Percentiles rank a stretch among this genome's conserved stretches.
Evolutionary conservation across 1,140 invertebrate species (phyloP).

Genomic region (Drosophila repletoides): DNA sequence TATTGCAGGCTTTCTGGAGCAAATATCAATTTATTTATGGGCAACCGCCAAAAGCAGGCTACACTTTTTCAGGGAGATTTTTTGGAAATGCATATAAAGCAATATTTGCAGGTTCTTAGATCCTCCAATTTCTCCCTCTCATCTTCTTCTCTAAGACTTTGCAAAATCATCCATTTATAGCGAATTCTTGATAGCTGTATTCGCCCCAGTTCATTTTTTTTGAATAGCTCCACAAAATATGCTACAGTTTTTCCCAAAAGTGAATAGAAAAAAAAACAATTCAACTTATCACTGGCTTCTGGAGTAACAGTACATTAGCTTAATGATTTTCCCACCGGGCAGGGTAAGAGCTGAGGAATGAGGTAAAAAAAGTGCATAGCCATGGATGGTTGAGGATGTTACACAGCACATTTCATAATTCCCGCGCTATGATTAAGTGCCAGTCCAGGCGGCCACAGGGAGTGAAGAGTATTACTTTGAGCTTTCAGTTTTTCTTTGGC

Average conservation of each 20-base stretch:
- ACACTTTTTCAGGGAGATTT: no score
- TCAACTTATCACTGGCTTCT: constrained; percentile 11
- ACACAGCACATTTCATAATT: constrained; percentile 72
- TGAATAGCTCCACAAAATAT: background rate
- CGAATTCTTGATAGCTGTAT: no score
- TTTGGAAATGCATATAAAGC: no score
- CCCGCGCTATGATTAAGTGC: constrained; percentile 62
- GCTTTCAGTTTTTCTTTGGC: constrained; percentile 31
- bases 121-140: no score
- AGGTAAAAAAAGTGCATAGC: constrained; percentile 15
- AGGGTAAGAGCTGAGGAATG: background rate
- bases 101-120: no score
- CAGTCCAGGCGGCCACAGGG: background rate
- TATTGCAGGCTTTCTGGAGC: no score
- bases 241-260: constrained; percentile 13
- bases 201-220: background rate
- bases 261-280: no score
- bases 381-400: constrained; percentile 20
- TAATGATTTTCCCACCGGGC: constrained; percentile 48
- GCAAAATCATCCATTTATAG: no score
- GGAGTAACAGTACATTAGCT: constrained; percentile 53
- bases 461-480: background rate
- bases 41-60: no score
- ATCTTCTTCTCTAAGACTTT: no score
- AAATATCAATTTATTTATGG: no score